Evolutionary conservation across 2,113 vertebrate species (phyloP), one percentile per base, ranked within the genome.

Genomic region (Dicrurus megarhynchus): DNA sequence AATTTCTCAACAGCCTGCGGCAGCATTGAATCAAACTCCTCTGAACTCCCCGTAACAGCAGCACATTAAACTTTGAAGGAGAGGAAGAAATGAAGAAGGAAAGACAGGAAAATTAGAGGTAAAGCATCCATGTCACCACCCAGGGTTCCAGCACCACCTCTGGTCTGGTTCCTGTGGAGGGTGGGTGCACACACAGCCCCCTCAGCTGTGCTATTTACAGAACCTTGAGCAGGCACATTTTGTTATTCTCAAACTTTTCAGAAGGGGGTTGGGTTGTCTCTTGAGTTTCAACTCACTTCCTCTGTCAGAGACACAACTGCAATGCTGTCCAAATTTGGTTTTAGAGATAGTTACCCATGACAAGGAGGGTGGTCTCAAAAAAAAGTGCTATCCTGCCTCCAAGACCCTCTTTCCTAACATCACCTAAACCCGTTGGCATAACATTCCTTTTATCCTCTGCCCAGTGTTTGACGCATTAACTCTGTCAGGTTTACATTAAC

Each of bases 371-470:
- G 28, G 11, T 68, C 39, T 17, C 46, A 39, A 60, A 60, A 67
- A 67, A 46, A 46, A 30, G 4, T 1, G 0, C 69, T 30, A 18
- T 41, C 20, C 61, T 53, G 6, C n/a, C 13, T 75, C 23, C 13
- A 74, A 75, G 33, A 30, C 20, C 28, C 53, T 60, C 46, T 50
- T 35, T 75, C 28, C n/a, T 39, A 60, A 52, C 15, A 44, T 41
- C 39, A n/a, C 39, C 30, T 53, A n/a, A 44, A 39, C 28, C 41
- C 0, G 0, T 7, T 60, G 61, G 46, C 30, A 22, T 46, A 35
- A 89, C n/a, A 22, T 47, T 68, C 53, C 13, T 89, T 60, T 67
- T 75, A n/a, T 46, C 53, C 41, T 53, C 30, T 47, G 20, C 10
- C 11, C 20, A 26, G 33, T 46, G 28, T n/a, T 46, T 18, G 20